Evolutionary conservation across 2,113 vertebrate species (phyloP).

Genomic region (Silurus asotus): DNA sequence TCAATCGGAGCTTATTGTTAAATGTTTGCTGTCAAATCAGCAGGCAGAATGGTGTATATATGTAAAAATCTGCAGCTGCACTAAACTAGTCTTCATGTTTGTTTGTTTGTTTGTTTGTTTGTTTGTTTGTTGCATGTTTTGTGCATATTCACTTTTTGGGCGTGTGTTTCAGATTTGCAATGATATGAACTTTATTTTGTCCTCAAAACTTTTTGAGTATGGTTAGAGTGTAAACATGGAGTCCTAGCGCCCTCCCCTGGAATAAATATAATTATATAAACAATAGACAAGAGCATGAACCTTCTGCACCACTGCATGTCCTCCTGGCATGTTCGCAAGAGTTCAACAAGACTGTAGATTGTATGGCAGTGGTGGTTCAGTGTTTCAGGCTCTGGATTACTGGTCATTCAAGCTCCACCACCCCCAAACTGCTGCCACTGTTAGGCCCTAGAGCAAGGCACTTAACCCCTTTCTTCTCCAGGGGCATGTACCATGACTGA

Average conservation of each 20-base stretch:
- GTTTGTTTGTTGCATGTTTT: neutral
- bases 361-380: neutral
- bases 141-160: neutral
- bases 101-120: neutral
- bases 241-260: conserved; percentile 62
- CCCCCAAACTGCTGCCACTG: no score
- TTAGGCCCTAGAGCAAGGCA: no score
- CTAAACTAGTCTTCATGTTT: neutral
- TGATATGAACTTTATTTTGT: neutral
- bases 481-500: no score
- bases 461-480: no score
- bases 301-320: neutral
- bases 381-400: no score
- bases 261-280: neutral
- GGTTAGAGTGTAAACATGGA: conserved; percentile 30
- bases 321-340: neutral
- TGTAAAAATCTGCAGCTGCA: neutral
- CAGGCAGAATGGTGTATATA: neutral
- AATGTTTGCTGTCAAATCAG: neutral
- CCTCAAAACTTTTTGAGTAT: conserved; percentile 59
- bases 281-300: neutral
- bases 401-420: no score
- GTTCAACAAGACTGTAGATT: neutral
- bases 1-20: neutral
- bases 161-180: neutral